Conservation (phyloP, 2,113 vertebrate species). For the Diadophis punctatus region DNA sequence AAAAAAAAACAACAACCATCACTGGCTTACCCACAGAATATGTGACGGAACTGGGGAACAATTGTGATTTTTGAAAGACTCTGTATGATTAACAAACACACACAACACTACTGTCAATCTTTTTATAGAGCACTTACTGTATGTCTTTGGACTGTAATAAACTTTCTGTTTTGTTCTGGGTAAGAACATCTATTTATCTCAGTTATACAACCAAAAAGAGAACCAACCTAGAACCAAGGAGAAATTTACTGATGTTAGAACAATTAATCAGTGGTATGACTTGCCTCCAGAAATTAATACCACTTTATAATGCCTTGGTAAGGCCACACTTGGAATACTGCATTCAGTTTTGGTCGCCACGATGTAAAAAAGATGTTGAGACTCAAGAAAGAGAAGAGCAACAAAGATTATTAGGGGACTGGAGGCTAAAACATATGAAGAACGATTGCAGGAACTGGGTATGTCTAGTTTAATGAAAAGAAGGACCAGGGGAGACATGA, state of each 20-base stretch:
- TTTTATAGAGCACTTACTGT: neutral
- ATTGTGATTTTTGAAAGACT: neutral
- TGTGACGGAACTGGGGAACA: neutral
- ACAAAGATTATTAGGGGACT: no score
- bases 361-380: no score
- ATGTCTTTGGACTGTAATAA: neutral
- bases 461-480: no score
- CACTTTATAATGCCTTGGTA: no score
- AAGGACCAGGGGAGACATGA: no score
- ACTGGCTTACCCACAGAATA: neutral
- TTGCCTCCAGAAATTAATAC: neutral
- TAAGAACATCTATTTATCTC: neutral
- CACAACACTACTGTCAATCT: neutral
- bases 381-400: no score
- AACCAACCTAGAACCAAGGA: neutral
- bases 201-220: neutral
- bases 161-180: neutral
- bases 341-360: no score
- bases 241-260: neutral
- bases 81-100: neutral
- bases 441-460: no score
- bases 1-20: neutral
- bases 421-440: no score
- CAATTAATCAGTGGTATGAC: neutral
- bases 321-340: no score